These are phyloP conservation scores for Pachycephus smyrnensis DNA, from an alignment of 2,888 invertebrate species.

Conservation along the genomic window DNA sequence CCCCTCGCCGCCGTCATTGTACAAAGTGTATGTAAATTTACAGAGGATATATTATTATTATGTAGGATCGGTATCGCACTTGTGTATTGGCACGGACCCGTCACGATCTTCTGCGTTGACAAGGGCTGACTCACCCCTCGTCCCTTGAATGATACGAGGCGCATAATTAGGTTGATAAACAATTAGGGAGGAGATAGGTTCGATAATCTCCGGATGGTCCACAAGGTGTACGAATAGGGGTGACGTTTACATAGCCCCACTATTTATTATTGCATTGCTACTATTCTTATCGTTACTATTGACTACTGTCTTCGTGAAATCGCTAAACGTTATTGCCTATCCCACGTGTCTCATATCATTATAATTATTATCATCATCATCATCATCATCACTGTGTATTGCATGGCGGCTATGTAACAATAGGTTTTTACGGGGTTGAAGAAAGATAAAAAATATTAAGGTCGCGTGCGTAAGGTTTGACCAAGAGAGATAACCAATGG, in stretches of 20 bases:
- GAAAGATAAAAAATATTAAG: not conserved
- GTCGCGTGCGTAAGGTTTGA: not conserved
- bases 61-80: constrained; percentile 6
- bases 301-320: not conserved
- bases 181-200: not conserved
- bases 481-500: not conserved
- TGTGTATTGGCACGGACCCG: not conserved
- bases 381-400: not conserved
- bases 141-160: not conserved
- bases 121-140: not conserved
- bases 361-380: not conserved
- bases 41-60: constrained; percentile 3
- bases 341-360: not conserved
- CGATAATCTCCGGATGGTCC: not conserved
- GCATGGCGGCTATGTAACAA: not conserved
- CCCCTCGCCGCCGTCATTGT: constrained; percentile 11
- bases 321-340: not conserved
- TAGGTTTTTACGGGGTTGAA: not conserved
- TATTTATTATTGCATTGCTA: constrained; percentile 42
- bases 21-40: constrained; percentile 23
- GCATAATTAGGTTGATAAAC: not conserved
- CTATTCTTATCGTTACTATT: constrained; percentile 29
- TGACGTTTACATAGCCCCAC: constrained; percentile 28
- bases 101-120: constrained; percentile 15
- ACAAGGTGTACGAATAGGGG: not conserved